A percentile compares a stretch with the other conserved stretches of the same genome.
Conservation (phyloP, 53 echinoderm and acorn worm genomes). For the Luidia sarsii region DNA sequence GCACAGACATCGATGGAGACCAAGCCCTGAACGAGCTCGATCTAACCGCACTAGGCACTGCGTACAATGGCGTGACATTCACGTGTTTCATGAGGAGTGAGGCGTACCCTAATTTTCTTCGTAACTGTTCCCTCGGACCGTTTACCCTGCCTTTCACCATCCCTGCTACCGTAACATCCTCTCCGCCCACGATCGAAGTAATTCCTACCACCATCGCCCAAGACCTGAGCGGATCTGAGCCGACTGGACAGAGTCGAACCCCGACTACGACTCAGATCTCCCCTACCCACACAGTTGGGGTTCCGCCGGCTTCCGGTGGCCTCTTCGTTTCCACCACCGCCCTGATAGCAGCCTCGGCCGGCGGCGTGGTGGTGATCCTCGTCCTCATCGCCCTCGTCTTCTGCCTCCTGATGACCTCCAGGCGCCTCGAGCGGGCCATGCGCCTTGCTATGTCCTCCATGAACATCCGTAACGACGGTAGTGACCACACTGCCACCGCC, state of each 20-base stretch:
- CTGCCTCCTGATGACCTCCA: conserved; percentile 4
- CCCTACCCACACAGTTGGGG: background rate
- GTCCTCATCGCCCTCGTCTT: background rate
- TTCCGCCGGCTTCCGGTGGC: background rate
- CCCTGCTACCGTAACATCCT: background rate
- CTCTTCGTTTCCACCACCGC: background rate
- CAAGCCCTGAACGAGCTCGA: background rate
- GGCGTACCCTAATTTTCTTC: background rate
- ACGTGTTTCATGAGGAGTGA: background rate
- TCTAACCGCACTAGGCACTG: background rate
- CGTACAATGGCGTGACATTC: background rate
- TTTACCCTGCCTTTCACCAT: background rate
- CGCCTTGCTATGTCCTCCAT: background rate
- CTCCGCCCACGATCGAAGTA: background rate
- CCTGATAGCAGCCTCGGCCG: background rate
- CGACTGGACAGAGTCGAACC: background rate
- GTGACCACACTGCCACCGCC: too few relatives aligned
- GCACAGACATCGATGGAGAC: background rate
- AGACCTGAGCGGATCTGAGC: background rate
- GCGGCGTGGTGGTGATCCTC: background rate
- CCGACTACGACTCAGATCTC: background rate
- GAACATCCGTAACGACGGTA: too few relatives aligned
- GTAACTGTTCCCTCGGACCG: conserved; percentile 8
- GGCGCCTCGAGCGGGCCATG: background rate
- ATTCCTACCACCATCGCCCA: too few relatives aligned